A percentile compares a stretch with the other conserved stretches of the same genome.
phyloP scores from a whole-genome alignment of 2,797 vertebrate genomes.

The Lerista edwardsae region DNA sequence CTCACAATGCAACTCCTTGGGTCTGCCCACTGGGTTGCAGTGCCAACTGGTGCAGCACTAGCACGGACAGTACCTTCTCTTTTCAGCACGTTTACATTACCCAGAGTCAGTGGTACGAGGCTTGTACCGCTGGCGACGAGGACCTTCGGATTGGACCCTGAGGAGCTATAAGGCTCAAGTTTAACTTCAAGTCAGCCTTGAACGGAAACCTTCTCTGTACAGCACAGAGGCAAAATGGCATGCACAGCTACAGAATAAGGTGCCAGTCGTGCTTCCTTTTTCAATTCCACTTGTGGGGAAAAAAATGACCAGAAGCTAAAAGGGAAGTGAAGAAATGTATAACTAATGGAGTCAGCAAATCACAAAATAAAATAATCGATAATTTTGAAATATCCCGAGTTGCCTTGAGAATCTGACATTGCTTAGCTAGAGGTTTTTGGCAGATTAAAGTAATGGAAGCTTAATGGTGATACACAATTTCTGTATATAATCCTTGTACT shows the following conservation, averaged over 20 bases:
- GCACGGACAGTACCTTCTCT: no score
- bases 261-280: conserved; percentile 10
- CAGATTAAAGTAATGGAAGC: conserved; percentile 52
- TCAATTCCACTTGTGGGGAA: conserved; percentile 18
- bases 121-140: no score
- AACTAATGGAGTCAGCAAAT: conserved; percentile 10
- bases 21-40: no score
- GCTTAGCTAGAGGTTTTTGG: conserved; percentile 51
- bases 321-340: conserved; percentile 20
- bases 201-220: neutral
- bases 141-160: no score
- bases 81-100: no score
- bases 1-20: no score
- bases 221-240: neutral
- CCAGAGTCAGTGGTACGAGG: no score
- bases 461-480: conserved; percentile 42
- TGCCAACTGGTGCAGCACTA: no score
- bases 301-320: conserved; percentile 17
- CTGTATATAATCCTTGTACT: conserved; percentile 60
- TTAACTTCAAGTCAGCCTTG: neutral
- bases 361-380: conserved; percentile 40
- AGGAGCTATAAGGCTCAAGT: neutral
- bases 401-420: conserved; percentile 37
- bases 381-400: conserved; percentile 29
- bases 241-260: neutral